Percentiles rank a stretch among this genome's conserved stretches.
Evolutionary conservation across 1,140 invertebrate species (phyloP).

Genomic region (Pygmarrhopalites habei): DNA sequence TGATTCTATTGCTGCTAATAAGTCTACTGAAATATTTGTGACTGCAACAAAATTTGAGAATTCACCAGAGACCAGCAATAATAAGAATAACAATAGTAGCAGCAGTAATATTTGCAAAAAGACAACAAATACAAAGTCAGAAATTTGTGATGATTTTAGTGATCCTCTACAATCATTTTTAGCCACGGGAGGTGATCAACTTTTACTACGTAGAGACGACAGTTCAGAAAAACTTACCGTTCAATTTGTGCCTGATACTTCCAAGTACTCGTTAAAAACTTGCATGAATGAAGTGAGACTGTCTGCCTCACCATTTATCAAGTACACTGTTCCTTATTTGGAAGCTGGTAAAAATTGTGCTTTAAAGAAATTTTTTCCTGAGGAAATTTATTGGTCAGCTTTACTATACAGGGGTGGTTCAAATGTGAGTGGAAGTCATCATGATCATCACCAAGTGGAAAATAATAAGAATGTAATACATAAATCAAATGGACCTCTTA

Average conservation of each 20-base stretch:
- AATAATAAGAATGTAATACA: not conserved
- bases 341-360: slow-evolving; percentile 67
- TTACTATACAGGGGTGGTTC: slow-evolving; percentile 40
- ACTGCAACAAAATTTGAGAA: too few relatives aligned
- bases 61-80: not conserved
- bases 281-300: slow-evolving; percentile 65
- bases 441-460: not conserved
- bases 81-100: not conserved
- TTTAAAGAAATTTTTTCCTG: slow-evolving; percentile 67
- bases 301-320: slow-evolving; percentile 78
- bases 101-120: slow-evolving; percentile 38
- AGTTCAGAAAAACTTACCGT: slow-evolving; percentile 13
- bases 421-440: not conserved
- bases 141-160: slow-evolving; percentile 53
- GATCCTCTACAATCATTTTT: slow-evolving; percentile 67
- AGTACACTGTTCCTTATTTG: slow-evolving; percentile 76
- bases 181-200: slow-evolving; percentile 52
- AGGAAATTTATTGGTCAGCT: slow-evolving; percentile 68
- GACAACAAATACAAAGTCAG: slow-evolving; percentile 47
- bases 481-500: not conserved
- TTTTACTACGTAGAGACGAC: not conserved
- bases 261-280: slow-evolving; percentile 54
- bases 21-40: not conserved
- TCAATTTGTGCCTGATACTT: slow-evolving; percentile 18
- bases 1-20: slow-evolving; percentile 7